These are phyloP conservation scores for Poeciliopsis gracilis DNA, from an alignment of 2,797 vertebrate genomes.

Conservation along the genomic window DNA sequence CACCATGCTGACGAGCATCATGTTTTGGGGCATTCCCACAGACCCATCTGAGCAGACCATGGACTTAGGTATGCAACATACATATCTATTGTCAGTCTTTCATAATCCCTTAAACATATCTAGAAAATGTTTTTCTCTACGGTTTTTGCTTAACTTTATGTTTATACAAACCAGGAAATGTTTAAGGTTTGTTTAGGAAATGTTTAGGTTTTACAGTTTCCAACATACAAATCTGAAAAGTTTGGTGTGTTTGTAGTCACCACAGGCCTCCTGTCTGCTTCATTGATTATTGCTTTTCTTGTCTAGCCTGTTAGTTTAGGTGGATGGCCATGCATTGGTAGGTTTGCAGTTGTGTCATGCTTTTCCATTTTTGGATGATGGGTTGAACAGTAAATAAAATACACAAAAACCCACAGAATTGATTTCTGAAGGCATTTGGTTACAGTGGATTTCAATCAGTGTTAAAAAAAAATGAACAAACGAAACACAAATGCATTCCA, in stretches of 20 bases:
- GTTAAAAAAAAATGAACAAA: not conserved
- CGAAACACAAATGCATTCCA: not conserved
- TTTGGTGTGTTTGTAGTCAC: not conserved
- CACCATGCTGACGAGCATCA: constrained; percentile 97
- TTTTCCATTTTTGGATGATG: not conserved
- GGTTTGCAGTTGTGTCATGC: not conserved
- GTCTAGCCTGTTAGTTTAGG: not conserved
- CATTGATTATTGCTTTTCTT: not conserved
- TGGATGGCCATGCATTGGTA: not conserved
- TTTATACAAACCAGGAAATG: not conserved
- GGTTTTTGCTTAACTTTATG: not conserved
- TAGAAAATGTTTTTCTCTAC: not conserved
- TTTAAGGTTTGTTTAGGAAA: not conserved
- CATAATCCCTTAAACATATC: not conserved
- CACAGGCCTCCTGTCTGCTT: not conserved
- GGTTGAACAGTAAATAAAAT: not conserved
- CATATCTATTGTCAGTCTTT: not conserved
- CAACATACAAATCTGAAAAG: not conserved
- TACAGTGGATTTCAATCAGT: not conserved
- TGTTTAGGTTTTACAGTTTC: not conserved
- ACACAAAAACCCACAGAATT: not conserved
- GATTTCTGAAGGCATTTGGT: not conserved
- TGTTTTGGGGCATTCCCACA: constrained; percentile 95
- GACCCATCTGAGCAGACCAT: constrained; percentile 94
- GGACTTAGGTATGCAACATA: constrained; percentile 87